phyloP scores from a whole-genome alignment of 2,797 vertebrate species.

The Enteromius anoplus region DNA sequence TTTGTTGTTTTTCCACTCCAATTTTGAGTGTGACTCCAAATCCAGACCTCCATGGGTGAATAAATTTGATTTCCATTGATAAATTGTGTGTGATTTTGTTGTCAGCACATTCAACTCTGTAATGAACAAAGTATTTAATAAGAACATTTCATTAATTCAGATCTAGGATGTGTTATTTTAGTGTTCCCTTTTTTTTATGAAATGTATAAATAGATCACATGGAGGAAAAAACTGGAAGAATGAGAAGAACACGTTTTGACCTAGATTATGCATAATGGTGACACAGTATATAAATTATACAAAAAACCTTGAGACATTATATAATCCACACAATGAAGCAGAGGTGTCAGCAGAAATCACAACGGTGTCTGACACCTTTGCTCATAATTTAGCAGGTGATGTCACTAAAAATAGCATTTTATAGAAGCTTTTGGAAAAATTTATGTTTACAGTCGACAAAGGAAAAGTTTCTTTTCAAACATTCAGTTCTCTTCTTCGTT shows the following conservation, averaged over 20 bases:
- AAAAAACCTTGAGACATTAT: slow-evolving; percentile 66
- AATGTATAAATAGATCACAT: slow-evolving; percentile 39
- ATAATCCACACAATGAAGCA: slow-evolving; percentile 52
- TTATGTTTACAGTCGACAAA: neutral
- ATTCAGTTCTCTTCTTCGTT: neutral
- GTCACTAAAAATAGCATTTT: slow-evolving; percentile 39
- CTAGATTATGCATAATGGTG: slow-evolving; percentile 32
- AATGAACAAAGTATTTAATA: too few species aligned
- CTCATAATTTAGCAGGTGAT: slow-evolving; percentile 60
- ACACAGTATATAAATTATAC: slow-evolving; percentile 61
- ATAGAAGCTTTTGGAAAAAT: slow-evolving; percentile 18
- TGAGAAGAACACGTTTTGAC: slow-evolving; percentile 14
- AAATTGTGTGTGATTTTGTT: too few species aligned
- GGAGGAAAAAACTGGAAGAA: neutral
- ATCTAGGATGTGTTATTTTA: too few species aligned
- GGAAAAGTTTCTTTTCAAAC: neutral
- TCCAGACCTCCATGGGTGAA: too few species aligned
- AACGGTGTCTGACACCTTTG: slow-evolving; percentile 40
- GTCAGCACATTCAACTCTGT: too few species aligned
- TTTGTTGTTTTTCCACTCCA: too few species aligned
- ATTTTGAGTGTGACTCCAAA: too few species aligned
- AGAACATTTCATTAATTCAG: too few species aligned
- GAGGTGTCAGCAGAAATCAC: slow-evolving; percentile 58
- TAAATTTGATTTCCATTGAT: too few species aligned
- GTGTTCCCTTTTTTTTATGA: neutral